Conservation (phyloP, 2,113 vertebrate species). For the Xiphophorus hellerii region DNA sequence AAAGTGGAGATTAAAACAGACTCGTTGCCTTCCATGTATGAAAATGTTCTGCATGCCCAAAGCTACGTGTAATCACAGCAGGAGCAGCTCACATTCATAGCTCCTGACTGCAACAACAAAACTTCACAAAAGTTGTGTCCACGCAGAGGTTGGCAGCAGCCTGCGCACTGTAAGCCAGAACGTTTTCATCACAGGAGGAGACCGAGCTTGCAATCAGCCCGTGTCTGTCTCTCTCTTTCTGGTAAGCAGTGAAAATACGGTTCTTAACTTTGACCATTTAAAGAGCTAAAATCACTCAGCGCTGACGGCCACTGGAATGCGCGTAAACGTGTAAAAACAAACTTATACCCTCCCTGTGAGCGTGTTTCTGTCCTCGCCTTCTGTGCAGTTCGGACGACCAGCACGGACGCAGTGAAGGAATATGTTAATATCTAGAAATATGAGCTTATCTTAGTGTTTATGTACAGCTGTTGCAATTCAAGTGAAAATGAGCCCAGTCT, state of each 20-base stretch:
- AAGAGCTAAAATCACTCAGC: conserved; percentile 33
- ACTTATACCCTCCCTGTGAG: conserved; percentile 3
- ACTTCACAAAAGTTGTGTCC: conserved; percentile 12
- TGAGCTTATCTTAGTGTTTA: conserved; percentile 15
- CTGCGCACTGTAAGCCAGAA: background rate
- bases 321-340: conserved; percentile 27
- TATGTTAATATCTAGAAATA: conserved; percentile 30
- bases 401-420: background rate
- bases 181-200: conserved; percentile 25
- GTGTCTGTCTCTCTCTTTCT: background rate
- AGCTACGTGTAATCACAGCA: conserved; percentile 7
- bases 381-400: conserved; percentile 19
- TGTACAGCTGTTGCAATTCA: conserved; percentile 65
- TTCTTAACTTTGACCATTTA: conserved; percentile 26
- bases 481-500: conserved; percentile 37
- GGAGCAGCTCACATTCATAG: conserved; percentile 30
- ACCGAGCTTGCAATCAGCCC: background rate
- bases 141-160: conserved; percentile 29
- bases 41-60: conserved; percentile 26
- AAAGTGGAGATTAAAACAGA: background rate
- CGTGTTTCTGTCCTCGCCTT: conserved; percentile 21
- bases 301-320: conserved; percentile 45
- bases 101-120: conserved; percentile 43
- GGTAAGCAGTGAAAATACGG: conserved; percentile 15
- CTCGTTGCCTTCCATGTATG: conserved; percentile 29